Base-by-base conservation (phyloP, 2,888 invertebrate species). In the Bembecia ichneumoniformis region DNA sequence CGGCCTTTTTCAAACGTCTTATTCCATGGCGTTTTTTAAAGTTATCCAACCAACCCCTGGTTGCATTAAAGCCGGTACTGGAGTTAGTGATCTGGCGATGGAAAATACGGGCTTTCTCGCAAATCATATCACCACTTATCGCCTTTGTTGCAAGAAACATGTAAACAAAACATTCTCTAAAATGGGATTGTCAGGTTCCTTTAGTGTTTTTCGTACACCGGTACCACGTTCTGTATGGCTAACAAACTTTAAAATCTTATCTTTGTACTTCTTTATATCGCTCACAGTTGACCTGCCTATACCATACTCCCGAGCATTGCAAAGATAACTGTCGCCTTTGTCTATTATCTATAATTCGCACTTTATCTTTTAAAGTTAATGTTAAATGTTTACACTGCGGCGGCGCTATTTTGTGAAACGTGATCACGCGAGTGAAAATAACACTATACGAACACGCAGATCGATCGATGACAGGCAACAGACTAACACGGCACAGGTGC, bases 11-110 rank as follows among this genome's bases (percentile, higher is more conserved):
- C 50, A 58, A 51, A 16, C 54, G 52, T 54, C 62, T 56, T 49
- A 65, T 64, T 52, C 62, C 62, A 62, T 58, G 59, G 55, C 66
- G 52, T 10, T 60, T 66, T 60, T 67, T 64, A 60, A 69, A 68
- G 53, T 62, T 64, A 55, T 65, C 61, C 46, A 68, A 53, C 68
- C 66, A 69, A 49, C 64, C 64, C 52, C 52, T 53, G 48, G 64
- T 68, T 9, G 64, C 66, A 56, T 56, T 55, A 60, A 68, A 66
- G 55, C n/a, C n/a, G n/a, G n/a, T n/a, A n/a, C n/a, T n/a, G n/a
- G n/a, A n/a, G n/a, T n/a, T n/a, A n/a, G n/a, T n/a, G n/a, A n/a
- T n/a, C n/a, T n/a, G n/a, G n/a, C n/a, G n/a, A n/a, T n/a, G n/a
- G n/a, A n/a, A n/a, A n/a, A n/a, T n/a, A n/a, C n/a, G n/a, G n/a